Evolutionary conservation across 2,888 invertebrate species (phyloP).

Genomic region (Euzetes globulus): DNA sequence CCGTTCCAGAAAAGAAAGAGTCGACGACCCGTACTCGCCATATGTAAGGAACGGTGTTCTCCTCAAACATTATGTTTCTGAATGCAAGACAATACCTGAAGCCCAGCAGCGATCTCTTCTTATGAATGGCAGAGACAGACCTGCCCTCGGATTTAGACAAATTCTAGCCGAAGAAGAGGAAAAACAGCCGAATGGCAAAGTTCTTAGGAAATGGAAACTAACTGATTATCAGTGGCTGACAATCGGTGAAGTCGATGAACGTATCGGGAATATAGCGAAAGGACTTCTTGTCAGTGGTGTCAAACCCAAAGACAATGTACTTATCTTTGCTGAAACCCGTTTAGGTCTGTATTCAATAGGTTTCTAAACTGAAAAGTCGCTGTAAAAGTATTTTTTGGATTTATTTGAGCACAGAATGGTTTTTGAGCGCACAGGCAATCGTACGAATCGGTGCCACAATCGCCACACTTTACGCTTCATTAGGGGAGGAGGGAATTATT

Average conservation of each 20-base stretch:
- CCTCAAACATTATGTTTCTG: constrained; percentile 19
- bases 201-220: constrained; percentile 93
- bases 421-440: constrained; percentile 89
- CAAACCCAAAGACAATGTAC: constrained; percentile 64
- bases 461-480: constrained; percentile 92
- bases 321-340: constrained; percentile 87
- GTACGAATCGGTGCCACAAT: constrained; percentile 70
- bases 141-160: constrained; percentile 79
- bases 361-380: no score
- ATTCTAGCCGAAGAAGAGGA: constrained; percentile 90
- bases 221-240: constrained; percentile 87
- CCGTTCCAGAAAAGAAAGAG: constrained; percentile 17
- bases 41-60: constrained; percentile 35
- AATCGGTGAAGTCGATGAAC: constrained; percentile 66
- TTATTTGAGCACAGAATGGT: constrained; percentile 95
- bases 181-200: constrained; percentile 80
- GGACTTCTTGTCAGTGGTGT: constrained; percentile 72
- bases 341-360: no score
- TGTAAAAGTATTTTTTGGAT: no score
- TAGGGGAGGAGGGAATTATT: constrained; percentile 72
- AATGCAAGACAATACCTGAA: constrained; percentile 49
- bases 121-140: constrained; percentile 60
- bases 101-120: constrained; percentile 71
- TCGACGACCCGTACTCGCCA: constrained; percentile 38
- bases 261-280: constrained; percentile 68